Percentiles rank a stretch among this genome's conserved stretches.
phyloP scores from a whole-genome alignment of 2,888 invertebrate genomes.

The Coenonympha glycerion region DNA sequence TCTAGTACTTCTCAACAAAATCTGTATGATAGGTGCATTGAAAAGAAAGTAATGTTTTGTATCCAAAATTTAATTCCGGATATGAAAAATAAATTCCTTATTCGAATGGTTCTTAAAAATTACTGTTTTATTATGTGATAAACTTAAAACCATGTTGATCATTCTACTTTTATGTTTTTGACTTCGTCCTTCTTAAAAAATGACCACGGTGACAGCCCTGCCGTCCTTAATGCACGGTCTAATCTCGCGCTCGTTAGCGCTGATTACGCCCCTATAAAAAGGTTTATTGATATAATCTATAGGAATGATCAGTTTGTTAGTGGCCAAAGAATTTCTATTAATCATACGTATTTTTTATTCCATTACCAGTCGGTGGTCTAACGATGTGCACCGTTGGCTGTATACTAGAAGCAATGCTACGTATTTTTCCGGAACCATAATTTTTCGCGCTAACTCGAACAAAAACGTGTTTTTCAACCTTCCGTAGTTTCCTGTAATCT shows the following conservation, averaged over 20 bases:
- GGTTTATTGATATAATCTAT: conserved; percentile 25
- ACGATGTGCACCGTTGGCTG: conserved; percentile 11
- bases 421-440: conserved; percentile 13
- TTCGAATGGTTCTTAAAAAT: too few species aligned
- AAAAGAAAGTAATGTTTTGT: too few species aligned
- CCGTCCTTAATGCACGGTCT: conserved; percentile 23
- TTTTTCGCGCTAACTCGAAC: conserved; percentile 6
- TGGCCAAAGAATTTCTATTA: conserved; percentile 14
- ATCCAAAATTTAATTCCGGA: too few species aligned
- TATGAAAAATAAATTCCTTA: too few species aligned
- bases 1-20: too few species aligned
- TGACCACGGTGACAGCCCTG: neutral
- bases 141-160: too few species aligned
- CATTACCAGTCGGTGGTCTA: conserved; percentile 8
- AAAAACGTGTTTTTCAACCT: conserved; percentile 1
- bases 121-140: too few species aligned
- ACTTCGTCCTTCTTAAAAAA: neutral
- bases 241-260: conserved; percentile 32
- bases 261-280: conserved; percentile 32
- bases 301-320: conserved; percentile 21
- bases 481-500: neutral
- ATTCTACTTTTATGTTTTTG: too few species aligned
- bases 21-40: too few species aligned
- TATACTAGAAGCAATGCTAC: conserved; percentile 7
- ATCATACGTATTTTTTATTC: conserved; percentile 13